Conservation (phyloP, 2,113 vertebrate genomes). For the Cavia aperea region DNA sequence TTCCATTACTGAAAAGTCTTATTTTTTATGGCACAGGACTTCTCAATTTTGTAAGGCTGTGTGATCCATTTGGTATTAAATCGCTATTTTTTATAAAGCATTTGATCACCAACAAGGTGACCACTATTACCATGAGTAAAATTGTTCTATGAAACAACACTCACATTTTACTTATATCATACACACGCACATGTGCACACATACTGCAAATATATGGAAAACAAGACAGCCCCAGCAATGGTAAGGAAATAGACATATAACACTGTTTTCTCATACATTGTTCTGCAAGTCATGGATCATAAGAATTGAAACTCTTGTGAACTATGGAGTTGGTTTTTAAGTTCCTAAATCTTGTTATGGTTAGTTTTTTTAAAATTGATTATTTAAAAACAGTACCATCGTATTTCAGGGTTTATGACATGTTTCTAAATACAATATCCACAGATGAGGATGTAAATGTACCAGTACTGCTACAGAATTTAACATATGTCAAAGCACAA, state of each 20-base stretch:
- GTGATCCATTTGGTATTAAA: not conserved
- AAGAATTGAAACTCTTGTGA: not conserved
- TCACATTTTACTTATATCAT: constrained; percentile 12
- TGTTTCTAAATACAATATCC: not conserved
- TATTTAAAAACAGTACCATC: not conserved
- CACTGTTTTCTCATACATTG: not conserved
- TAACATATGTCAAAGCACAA: not conserved
- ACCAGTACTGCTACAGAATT: not conserved
- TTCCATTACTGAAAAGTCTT: not conserved
- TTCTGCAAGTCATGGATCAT: not conserved
- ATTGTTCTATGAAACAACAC: not conserved
- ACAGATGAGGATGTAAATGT: not conserved
- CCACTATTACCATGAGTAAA: not conserved
- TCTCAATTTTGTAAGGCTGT: not conserved
- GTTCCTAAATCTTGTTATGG: not conserved
- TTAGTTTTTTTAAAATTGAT: not conserved
- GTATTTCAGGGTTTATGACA: not conserved
- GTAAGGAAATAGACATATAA: not conserved
- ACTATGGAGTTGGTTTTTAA: not conserved
- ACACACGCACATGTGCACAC: not conserved
- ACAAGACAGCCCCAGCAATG: not conserved
- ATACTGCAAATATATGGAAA: not conserved
- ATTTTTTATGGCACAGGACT: not conserved
- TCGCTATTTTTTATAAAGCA: constrained; percentile 10
- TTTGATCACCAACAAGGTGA: not conserved